Evolutionary conservation across 2,888 invertebrate species (phyloP).

Genomic region (Bimastos eiseni): DNA sequence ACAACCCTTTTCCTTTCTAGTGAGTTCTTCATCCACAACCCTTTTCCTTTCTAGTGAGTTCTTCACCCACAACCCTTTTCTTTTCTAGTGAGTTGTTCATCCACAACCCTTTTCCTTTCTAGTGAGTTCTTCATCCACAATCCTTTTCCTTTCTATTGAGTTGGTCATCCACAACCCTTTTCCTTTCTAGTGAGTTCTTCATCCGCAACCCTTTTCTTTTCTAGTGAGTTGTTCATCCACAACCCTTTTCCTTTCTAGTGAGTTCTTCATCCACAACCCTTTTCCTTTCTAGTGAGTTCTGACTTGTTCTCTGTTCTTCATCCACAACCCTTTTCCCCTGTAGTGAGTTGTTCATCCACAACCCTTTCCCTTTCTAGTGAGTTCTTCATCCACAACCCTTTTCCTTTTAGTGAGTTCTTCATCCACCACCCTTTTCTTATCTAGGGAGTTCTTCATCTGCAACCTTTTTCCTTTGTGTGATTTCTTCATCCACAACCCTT

Average conservation of each 20-base stretch:
- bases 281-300: neutral
- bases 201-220: neutral
- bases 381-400: neutral
- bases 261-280: neutral
- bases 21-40: too few relatives aligned
- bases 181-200: too few relatives aligned
- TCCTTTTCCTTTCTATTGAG: too few relatives aligned
- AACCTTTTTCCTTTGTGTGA: too few relatives aligned
- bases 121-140: neutral
- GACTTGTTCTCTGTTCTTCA: neutral
- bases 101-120: neutral
- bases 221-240: neutral
- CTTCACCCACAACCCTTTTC: too few relatives aligned
- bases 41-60: too few relatives aligned
- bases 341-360: neutral
- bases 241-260: too few relatives aligned
- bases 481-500: neutral
- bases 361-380: neutral
- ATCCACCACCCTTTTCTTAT: neutral
- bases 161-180: too few relatives aligned
- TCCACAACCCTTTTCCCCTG: too few relatives aligned
- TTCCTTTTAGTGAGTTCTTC: too few relatives aligned
- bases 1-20: neutral
- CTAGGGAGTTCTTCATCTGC: neutral
- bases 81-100: too few relatives aligned